A percentile compares a stretch with the other conserved stretches of the same genome.
Conservation (phyloP, 2,888 invertebrate species). For the Cephus nigrinus region DNA sequence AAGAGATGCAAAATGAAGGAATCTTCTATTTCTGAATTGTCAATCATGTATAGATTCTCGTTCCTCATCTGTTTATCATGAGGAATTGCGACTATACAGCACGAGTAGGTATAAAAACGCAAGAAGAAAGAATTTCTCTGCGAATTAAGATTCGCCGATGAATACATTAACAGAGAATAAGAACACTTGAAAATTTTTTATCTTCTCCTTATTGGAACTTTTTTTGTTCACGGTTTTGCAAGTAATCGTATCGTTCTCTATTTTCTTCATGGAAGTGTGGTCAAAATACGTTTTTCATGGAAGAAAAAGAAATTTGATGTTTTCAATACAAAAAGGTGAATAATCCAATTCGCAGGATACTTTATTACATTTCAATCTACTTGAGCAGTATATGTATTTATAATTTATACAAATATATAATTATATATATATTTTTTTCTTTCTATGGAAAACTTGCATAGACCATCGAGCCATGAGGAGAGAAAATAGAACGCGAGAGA, state of each 20-base stretch:
- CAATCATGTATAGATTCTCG: not conserved
- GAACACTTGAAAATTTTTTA: not conserved
- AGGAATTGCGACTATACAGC: not conserved
- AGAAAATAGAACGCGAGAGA: conserved; percentile 11
- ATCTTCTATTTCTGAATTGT: not conserved
- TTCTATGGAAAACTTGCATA: not conserved
- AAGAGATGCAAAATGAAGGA: not conserved
- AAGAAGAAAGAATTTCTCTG: not conserved
- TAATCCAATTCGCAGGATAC: not conserved
- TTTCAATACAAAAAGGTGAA: not conserved
- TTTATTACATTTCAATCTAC: not conserved
- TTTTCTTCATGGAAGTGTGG: not conserved
- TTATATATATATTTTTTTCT: not conserved
- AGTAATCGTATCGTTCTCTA: not conserved
- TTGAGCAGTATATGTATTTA: conserved; percentile 1
- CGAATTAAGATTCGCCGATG: not conserved
- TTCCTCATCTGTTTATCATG: not conserved
- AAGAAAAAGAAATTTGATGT: not conserved
- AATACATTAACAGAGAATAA: not conserved
- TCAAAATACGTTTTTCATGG: not conserved
- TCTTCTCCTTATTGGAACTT: not conserved
- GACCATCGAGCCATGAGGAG: not conserved
- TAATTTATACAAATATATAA: not conserved
- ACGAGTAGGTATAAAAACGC: not conserved
- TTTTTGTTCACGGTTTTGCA: not conserved